Evolutionary conservation across 2,113 vertebrate species (phyloP), one percentile per base, ranked within the genome.

Genomic region (Lepisosteus oculatus): DNA sequence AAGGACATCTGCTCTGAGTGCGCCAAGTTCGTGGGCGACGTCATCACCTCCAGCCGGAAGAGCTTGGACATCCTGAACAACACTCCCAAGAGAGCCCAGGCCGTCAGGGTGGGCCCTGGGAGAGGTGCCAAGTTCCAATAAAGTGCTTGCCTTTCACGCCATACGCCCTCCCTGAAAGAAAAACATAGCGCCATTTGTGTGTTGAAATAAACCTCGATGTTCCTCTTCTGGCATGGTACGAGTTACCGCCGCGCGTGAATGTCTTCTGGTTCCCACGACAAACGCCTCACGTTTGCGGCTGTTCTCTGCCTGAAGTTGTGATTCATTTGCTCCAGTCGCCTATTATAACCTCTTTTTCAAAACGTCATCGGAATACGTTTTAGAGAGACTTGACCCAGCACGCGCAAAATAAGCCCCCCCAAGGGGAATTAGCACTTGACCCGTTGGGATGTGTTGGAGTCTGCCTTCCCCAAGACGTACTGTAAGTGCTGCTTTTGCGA

Each of bases 1-100:
- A 94, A 93, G 3, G 95, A 97, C 0, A 74, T 98, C 76, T 99
- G 97, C 73, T 89, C 86, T 0, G 95, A 97, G 70, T 99, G 97
- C 74, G 92, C 93, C 11, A 89, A 94, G 70, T 99, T 98, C 0
- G 93, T 98, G 3, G 92, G 92, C 0, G 95, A 98, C 0, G 94
- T 99, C 9, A 89, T 97, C 62, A 90, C 88, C 68, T 98, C 97
- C 76, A 98, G 97, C 83, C 93, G 96, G 69, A 94, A 92, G 69
- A 99, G 97, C 11, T 84, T 98, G 85, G 95, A 96, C 51, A 88
- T 95, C 51, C 93, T 97, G 77, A 94, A 98, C 72, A 87, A 92
- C 76, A 93, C 92, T 0, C 93, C 93, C 0, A 88, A 86, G 81
- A 89, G 55, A 72, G 55, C 87, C 3, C 89, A 86, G 66, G 89